Evolutionary conservation across 2,797 vertebrate species (phyloP).

Genomic region (Acanthis flammea): DNA sequence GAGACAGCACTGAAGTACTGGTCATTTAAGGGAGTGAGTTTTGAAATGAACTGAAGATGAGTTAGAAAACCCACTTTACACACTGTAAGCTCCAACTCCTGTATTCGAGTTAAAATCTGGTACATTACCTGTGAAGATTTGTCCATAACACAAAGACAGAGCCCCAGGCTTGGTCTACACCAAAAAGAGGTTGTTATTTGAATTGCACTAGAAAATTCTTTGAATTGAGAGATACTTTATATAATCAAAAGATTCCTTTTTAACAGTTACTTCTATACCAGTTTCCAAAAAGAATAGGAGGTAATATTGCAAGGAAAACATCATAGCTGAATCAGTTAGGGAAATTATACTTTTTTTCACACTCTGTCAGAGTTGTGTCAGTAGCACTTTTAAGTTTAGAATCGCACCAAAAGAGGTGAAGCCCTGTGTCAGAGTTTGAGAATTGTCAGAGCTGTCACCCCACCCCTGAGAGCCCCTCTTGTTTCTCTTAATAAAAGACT

Average conservation of each 20-base stretch:
- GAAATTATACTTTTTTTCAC: not conserved
- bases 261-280: not conserved
- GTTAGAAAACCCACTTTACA: slow-evolving; percentile 26
- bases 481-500: not conserved
- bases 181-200: slow-evolving; percentile 48
- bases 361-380: not conserved
- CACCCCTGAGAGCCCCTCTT: not conserved
- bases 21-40: slow-evolving; percentile 17
- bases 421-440: not conserved
- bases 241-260: slow-evolving; percentile 53
- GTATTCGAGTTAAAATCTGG: not conserved
- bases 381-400: slow-evolving; percentile 16
- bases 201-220: slow-evolving; percentile 44
- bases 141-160: slow-evolving; percentile 21
- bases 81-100: not conserved
- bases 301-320: slow-evolving; percentile 31
- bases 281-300: slow-evolving; percentile 34
- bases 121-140: slow-evolving; percentile 22
- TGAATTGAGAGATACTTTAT: slow-evolving; percentile 27
- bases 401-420: not conserved
- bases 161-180: not conserved
- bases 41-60: slow-evolving; percentile 30
- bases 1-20: not conserved
- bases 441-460: not conserved
- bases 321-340: slow-evolving; percentile 20